Evolutionary conservation across 2,888 invertebrate genomes (phyloP).

Genomic region (Chelonus formosanus): DNA sequence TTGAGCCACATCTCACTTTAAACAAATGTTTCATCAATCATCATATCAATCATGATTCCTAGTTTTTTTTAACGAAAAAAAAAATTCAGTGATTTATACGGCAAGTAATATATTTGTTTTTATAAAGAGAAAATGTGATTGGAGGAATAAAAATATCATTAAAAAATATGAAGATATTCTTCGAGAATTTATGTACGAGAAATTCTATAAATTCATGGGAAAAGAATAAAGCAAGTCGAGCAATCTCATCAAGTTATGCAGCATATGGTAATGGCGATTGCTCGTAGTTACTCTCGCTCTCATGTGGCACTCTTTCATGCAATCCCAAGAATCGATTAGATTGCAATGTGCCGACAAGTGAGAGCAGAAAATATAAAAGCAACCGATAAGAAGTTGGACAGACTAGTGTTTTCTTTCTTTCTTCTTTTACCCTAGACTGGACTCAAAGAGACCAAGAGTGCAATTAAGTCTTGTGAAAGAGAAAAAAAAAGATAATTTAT

Average conservation of each 20-base stretch:
- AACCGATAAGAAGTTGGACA: background rate
- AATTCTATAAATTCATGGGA: slow-evolving; percentile 21
- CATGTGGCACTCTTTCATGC: slow-evolving; percentile 25
- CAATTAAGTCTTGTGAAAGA: slow-evolving; percentile 39
- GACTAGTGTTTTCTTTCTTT: slow-evolving; percentile 3
- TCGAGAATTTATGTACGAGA: slow-evolving; percentile 1
- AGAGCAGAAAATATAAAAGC: slow-evolving; percentile 24
- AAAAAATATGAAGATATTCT: background rate
- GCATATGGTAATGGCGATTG: slow-evolving; percentile 34
- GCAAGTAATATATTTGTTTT: too few species aligned
- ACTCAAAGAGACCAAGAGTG: slow-evolving; percentile 24
- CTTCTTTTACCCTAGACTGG: slow-evolving; percentile 10
- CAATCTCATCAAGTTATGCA: slow-evolving; percentile 24
- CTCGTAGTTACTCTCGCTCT: slow-evolving; percentile 24
- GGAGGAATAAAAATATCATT: too few species aligned
- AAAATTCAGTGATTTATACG: background rate
- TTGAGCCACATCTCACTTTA: slow-evolving; percentile 18
- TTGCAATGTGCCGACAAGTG: slow-evolving; percentile 31
- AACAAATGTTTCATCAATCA: slow-evolving; percentile 24
- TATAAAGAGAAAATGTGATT: too few species aligned
- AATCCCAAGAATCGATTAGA: slow-evolving; percentile 36
- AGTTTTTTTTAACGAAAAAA: background rate
- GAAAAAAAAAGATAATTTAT: slow-evolving; percentile 40
- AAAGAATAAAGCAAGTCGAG: slow-evolving; percentile 15
- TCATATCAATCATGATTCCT: background rate